phyloP scores from a whole-genome alignment of 2,113 vertebrate genomes.

The Aspidoscelis tigris region DNA sequence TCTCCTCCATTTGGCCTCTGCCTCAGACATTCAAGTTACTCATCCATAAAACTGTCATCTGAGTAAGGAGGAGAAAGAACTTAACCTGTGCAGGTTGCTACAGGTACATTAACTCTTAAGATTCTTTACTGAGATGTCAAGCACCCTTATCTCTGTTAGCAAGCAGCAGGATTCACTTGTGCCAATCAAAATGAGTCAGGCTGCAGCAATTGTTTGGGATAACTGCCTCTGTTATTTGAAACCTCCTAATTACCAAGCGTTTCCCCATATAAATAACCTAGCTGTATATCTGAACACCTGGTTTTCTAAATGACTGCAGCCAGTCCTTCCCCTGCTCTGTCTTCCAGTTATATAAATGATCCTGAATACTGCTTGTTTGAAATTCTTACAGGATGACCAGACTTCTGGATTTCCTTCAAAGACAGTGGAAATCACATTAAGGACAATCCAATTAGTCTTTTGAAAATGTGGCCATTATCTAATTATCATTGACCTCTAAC shows the following conservation, averaged over 20 bases:
- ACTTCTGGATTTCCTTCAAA: conserved; percentile 5
- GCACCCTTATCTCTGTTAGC: not conserved
- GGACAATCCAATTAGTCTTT: conserved; percentile 29
- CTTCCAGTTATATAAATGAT: not conserved
- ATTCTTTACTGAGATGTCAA: not conserved
- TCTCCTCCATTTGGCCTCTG: not conserved
- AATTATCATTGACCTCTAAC: conserved; percentile 5
- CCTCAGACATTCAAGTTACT: not conserved
- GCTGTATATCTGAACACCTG: conserved; percentile 30
- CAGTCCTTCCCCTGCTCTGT: not conserved
- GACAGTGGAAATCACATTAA: conserved; percentile 5
- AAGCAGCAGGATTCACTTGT: not conserved
- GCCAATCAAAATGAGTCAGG: not conserved
- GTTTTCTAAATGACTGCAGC: conserved; percentile 1
- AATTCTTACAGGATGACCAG: not conserved
- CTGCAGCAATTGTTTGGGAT: conserved; percentile 9
- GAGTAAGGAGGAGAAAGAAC: not conserved
- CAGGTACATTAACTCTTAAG: not conserved
- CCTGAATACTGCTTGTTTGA: not conserved
- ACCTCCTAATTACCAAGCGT: not conserved
- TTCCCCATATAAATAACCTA: conserved; percentile 4
- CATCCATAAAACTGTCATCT: not conserved
- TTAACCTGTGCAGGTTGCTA: not conserved
- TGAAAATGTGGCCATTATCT: conserved; percentile 9
- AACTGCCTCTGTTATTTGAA: conserved; percentile 5